Evolutionary conservation across 1,140 invertebrate species (phyloP), one percentile per base, ranked within the genome.

Genomic region (Drosophila novamexicana): DNA sequence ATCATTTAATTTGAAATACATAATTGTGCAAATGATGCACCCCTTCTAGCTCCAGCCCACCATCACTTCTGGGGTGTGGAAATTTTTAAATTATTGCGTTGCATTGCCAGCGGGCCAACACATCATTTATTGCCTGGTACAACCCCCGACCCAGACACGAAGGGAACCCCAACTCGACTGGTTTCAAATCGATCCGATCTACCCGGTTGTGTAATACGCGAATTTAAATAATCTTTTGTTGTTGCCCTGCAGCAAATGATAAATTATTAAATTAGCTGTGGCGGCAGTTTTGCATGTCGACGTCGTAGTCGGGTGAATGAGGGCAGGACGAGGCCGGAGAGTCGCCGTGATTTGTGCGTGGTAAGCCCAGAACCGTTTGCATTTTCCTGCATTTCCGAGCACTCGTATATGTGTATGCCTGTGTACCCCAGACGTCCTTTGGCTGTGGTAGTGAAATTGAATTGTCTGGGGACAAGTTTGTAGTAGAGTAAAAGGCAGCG

Each of bases 211-310:
- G 54, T 75, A 88, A 81, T 52, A 65, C 67, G 82, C 83, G 75
- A 90, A 90, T 90, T 90, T 90, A 79, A 90, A 90, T 90, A 90
- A 90, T 90, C 86, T 77, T 90, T 90, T 90, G 88, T 90, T 90
- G 77, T 73, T 75, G 82, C 86, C 86, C 90, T 71, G 79, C 82
- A 90, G 86, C 88, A 57, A 79, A 90, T 90, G 86, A 90, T 90
- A 90, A 90, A 90, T 90, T 90, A 90, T 90, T 90, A 90, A 90
- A 90, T 90, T 86, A 90, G 82, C 82, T 90, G 85, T 73, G 85
- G 85, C 81, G 72, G 75, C 85, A 89, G 68, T 81, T 89, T 90
- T 90, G 85, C 81, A 85, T 85, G 70, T 68, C 52, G 39, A 54
- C 32, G 29, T 16, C 36, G 18, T 47, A 32, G 40, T 12, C 42